A percentile compares a stretch with the other conserved stretches of the same genome.
Evolutionary conservation across 2,113 vertebrate genomes (phyloP).

Genomic region (Budorcas taxicolor): DNA sequence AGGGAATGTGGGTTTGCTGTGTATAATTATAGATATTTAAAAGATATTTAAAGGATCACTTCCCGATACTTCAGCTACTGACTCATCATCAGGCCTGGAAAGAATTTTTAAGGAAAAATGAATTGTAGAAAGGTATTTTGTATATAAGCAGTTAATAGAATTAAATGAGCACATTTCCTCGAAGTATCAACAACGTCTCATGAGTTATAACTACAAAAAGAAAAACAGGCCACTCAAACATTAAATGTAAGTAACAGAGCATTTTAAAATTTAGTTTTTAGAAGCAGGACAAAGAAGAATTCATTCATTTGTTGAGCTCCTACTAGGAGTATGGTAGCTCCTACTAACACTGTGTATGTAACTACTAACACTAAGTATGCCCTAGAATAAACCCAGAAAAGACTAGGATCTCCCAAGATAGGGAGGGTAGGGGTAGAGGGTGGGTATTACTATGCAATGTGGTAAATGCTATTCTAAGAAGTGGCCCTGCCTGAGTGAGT

Average conservation of each 20-base stretch:
- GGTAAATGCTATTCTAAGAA: not conserved
- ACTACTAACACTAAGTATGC: not conserved
- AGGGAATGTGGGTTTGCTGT: not conserved
- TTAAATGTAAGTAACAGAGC: not conserved
- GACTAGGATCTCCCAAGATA: not conserved
- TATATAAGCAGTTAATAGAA: not conserved
- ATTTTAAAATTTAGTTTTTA: not conserved
- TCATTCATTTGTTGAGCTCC: not conserved
- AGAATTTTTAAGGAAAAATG: not conserved
- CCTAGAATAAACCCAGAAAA: not conserved
- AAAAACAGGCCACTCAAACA: not conserved
- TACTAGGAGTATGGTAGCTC: not conserved
- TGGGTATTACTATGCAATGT: not conserved
- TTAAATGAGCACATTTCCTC: not conserved
- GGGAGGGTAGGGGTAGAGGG: not conserved
- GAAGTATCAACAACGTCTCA: not conserved
- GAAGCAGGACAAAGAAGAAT: not conserved
- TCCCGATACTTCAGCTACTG: conserved; percentile 9
- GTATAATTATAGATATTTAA: not conserved
- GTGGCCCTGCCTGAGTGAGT: not conserved
- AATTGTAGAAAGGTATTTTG: not conserved
- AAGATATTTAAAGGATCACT: conserved; percentile 14
- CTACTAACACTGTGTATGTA: not conserved
- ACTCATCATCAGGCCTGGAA: not conserved
- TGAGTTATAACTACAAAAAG: not conserved